A percentile compares a stretch with the other conserved stretches of the same genome.
Evolutionary conservation across 2,113 vertebrate genomes (phyloP).

Genomic region (Bambusicola thoracicus): DNA sequence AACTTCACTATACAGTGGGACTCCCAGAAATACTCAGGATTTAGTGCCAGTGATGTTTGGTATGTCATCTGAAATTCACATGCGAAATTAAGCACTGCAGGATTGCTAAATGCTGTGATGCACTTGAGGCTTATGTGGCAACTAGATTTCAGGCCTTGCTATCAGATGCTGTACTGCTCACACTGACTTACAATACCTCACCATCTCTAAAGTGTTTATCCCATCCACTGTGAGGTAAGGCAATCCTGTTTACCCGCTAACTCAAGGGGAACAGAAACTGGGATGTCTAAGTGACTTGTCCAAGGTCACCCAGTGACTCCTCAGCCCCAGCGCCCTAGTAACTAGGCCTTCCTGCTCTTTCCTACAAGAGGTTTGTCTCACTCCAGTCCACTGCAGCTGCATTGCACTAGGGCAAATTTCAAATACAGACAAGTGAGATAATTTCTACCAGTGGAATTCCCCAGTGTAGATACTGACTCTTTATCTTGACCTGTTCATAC

Average conservation of each 20-base stretch:
- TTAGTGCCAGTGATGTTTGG: background rate
- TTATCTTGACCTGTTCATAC: background rate
- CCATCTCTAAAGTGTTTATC: background rate
- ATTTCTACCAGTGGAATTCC: background rate
- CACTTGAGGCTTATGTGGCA: background rate
- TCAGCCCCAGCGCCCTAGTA: background rate
- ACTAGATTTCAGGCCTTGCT: background rate
- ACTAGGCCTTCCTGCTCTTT: background rate
- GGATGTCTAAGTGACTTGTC: background rate
- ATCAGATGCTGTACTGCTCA: background rate
- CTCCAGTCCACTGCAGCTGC: background rate
- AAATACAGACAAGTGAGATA: background rate
- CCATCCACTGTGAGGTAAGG: background rate
- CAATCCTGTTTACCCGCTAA: background rate
- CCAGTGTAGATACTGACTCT: background rate
- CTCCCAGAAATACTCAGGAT: background rate
- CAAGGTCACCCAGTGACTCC: background rate
- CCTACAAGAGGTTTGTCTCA: background rate
- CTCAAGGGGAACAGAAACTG: background rate
- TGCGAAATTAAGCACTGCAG: background rate
- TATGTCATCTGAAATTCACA: background rate
- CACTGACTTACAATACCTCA: background rate
- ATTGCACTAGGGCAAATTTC: background rate
- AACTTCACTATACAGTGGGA: background rate
- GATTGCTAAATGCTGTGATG: background rate